Conservation (phyloP, 64 coral and sea anemone genomes). For the Stichodactyla helianthus region DNA sequence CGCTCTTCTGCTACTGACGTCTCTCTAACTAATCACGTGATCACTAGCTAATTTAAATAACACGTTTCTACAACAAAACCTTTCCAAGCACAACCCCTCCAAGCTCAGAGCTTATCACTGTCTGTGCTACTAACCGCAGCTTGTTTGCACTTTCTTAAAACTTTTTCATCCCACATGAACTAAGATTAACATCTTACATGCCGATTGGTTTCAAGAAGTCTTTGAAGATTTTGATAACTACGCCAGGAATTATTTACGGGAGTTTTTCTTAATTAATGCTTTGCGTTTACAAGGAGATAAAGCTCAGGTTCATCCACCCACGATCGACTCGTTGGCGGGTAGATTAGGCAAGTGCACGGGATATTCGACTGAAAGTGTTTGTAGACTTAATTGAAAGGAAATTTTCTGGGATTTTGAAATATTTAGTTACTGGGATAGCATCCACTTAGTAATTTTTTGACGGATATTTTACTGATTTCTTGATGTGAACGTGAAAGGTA, state of each 20-base stretch:
- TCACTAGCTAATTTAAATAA: too few relatives aligned
- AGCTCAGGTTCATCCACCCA: background rate
- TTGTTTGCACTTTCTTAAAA: too few relatives aligned
- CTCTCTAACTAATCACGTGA: too few relatives aligned
- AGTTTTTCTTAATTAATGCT: background rate
- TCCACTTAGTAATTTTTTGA: background rate
- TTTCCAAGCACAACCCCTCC: too few relatives aligned
- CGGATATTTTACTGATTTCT: background rate
- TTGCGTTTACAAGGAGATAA: background rate
- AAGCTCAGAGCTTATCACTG: too few relatives aligned
- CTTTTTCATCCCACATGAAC: too few relatives aligned
- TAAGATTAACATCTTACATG: too few relatives aligned
- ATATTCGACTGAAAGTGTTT: background rate
- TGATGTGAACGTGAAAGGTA: background rate
- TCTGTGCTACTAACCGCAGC: too few relatives aligned
- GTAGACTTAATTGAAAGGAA: background rate
- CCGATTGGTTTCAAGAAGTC: too few relatives aligned
- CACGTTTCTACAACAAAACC: too few relatives aligned
- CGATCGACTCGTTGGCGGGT: background rate
- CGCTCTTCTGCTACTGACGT: too few relatives aligned
- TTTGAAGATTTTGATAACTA: background rate
- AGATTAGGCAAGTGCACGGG: background rate
- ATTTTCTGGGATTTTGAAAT: background rate
- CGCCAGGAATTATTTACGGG: background rate
- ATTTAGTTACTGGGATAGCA: background rate